A percentile compares a stretch with the other conserved stretches of the same genome.
These are phyloP conservation scores for Lacerta agilis DNA, from an alignment of 2,797 vertebrate genomes.

Conservation along the genomic window DNA sequence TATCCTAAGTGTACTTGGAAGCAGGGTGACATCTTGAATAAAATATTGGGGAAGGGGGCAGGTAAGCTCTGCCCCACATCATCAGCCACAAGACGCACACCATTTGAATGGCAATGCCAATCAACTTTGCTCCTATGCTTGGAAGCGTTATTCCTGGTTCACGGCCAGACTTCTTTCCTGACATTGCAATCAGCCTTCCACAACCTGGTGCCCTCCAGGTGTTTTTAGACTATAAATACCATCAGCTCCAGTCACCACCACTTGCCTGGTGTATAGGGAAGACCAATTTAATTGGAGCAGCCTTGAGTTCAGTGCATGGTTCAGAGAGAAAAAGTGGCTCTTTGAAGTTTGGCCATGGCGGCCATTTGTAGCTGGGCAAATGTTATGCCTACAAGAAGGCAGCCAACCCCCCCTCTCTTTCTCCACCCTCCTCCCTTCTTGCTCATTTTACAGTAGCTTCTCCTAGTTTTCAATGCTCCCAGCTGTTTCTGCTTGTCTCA, in stretches of 20 bases:
- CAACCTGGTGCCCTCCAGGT: too few species aligned
- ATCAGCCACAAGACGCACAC: too few species aligned
- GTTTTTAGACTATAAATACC: too few species aligned
- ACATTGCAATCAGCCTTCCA: background rate
- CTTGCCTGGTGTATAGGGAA: too few species aligned
- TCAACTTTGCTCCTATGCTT: background rate
- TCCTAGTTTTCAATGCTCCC: constrained; percentile 70
- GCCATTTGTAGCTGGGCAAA: background rate
- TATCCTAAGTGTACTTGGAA: background rate
- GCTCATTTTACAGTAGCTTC: constrained; percentile 52
- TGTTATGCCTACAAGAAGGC: constrained; percentile 27
- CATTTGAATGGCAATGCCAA: too few species aligned
- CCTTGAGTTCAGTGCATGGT: background rate
- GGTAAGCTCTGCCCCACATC: too few species aligned
- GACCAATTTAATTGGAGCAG: too few species aligned
- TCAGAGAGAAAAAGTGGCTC: fast-evolving
- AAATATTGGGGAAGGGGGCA: too few species aligned
- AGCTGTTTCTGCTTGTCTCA: constrained; percentile 78
- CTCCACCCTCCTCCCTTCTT: constrained; percentile 30
- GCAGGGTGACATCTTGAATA: background rate
- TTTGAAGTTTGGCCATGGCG: background rate
- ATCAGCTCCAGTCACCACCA: too few species aligned
- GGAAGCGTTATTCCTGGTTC: background rate
- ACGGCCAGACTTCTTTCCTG: background rate
- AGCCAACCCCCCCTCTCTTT: background rate